A percentile compares a stretch with the other conserved stretches of the same genome.
Conservation (phyloP, 2,113 vertebrate genomes). For the Vulpes vulpes region DNA sequence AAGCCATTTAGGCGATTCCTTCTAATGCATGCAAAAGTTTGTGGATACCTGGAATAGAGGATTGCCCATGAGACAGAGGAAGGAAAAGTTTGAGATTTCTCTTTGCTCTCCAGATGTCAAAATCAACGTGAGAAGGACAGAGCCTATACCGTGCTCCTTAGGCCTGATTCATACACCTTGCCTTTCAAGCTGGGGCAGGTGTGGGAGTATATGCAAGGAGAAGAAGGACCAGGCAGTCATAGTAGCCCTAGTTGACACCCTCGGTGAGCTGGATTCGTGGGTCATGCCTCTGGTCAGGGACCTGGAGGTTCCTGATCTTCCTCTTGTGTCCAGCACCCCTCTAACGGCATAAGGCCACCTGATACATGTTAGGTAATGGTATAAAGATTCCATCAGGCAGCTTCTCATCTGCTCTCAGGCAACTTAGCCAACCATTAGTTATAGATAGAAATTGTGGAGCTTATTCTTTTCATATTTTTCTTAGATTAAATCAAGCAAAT, state of each 20-base stretch:
- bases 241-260: background rate
- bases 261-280: background rate
- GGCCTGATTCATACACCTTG: background rate
- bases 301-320: background rate
- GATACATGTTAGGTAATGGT: background rate
- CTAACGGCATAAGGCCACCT: background rate
- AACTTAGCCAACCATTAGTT: background rate
- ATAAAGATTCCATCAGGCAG: background rate
- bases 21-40: background rate
- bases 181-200: background rate
- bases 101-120: background rate
- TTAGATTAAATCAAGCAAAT: slow-evolving; percentile 12
- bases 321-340: background rate
- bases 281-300: background rate
- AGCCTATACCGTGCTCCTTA: background rate
- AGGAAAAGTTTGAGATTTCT: background rate
- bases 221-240: background rate
- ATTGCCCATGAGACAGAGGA: background rate
- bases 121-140: background rate
- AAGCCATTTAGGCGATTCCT: background rate
- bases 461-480: slow-evolving; percentile 24
- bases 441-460: background rate
- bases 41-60: background rate
- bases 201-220: background rate
- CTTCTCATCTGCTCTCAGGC: background rate